Evolutionary conservation across 1,140 invertebrate species (phyloP), one percentile per base, ranked within the genome.

Genomic region (Bombus turneri): DNA sequence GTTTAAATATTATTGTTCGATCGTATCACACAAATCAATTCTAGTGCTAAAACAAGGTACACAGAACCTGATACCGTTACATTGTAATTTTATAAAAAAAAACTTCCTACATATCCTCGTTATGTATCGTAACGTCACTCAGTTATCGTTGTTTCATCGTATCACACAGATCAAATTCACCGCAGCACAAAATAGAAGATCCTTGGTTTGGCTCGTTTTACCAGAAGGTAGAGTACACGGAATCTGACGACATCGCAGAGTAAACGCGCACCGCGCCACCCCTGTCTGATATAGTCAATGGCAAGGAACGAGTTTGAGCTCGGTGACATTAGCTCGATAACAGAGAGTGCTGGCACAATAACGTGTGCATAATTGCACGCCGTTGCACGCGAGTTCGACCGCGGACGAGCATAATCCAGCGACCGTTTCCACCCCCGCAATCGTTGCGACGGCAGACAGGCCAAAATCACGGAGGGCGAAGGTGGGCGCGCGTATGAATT

Each of bases 391-490:
- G 64, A 83, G 39, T 64, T 62, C 59, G 47, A 53, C 34, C 68
- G 39, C 68, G 66, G 69, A 66, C 81, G 81, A 84, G 75, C 64
- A 37, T 71, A 84, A 84, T 84, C 39, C 39, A 13, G 25, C 66
- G 37, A 4, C 13, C 13, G 68, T 72, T 72, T 81, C 87, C 86
- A 74, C 88, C 78, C 75, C 68, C 79, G 79, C 74, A 25, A 57
- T 86, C 84, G 80, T 71, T 77, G 68, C 85, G 68, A 83, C 47
- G 81, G 81, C 71, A 64, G 81, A 53, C 53, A 64, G n/a, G 62
- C 34, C 18, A 43, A 86, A 89, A 88, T 86, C 87, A 88, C 81
- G 62, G 31, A 18, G 41, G 66, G 64, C 31, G 41, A 37, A 39
- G 59, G 37, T 68, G 47, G 74, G 28, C 34, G 28, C 57, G 57